Base-by-base conservation (phyloP, 2,888 invertebrate species). In the Phengaris alcon region DNA sequence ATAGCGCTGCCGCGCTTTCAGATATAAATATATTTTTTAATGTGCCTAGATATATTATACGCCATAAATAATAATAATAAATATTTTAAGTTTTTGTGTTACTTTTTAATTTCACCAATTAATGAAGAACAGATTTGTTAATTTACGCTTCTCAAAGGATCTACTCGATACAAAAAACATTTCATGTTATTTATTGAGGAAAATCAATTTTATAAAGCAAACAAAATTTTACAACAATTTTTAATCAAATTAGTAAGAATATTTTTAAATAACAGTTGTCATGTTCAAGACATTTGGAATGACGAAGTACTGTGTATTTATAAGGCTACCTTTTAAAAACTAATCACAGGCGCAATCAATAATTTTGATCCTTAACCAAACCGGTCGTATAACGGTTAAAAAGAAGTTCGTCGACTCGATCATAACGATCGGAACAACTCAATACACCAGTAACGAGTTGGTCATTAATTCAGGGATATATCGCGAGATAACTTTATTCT, bases 401-500 rank as follows among this genome's bases (percentile, higher is more conserved):
- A 77, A 75, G 81, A 87, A 87, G 86, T 86, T 87, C 86, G 84
- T 82, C 84, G 86, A 84, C 86, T 86, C 82, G 87, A 88, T 86
- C 87, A 87, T 88, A 87, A 87, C 87, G 87, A 88, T 88, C 88
- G 83, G 86, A 87, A 92, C 90, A 86, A 91, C 91, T 93, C 90
- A 93, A 93, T 93, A 91, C 87, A 87, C 90, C 89, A 91, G 91
- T 93, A 93, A 93, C 91, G 91, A 93, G 91, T 90, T 91, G 88
- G 86, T 89, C 91, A 93, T 93, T 91, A 93, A 93, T 93, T 91
- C 88, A 84, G 90, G 92, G 91, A 92, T 93, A 91, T 92, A 92
- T 93, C 91, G 90, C 87, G 84, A 91, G 93, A 93, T 93, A 93
- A 91, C 93, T 93, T 93, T 91, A 93, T 93, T 92, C 91, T 93